Evolutionary conservation across 2,888 invertebrate genomes (phyloP).

Genomic region (Drosophila incognita): DNA sequence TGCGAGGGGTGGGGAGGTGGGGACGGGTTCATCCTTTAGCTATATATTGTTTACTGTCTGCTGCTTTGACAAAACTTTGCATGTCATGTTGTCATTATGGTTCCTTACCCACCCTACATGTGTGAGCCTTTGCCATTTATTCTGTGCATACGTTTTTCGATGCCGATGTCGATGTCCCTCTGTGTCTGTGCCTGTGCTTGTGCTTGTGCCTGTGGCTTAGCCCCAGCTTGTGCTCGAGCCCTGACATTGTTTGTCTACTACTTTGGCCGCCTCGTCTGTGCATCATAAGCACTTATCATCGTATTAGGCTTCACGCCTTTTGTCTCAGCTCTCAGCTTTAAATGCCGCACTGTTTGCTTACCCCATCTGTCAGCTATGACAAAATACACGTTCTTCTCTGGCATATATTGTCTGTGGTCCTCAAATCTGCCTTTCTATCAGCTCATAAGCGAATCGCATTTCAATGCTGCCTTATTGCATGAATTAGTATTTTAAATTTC

Average conservation of each 20-base stretch:
- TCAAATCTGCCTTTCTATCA: constrained; percentile 10
- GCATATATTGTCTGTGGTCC: constrained; percentile 27
- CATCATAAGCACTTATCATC: constrained; percentile 73
- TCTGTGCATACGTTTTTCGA: constrained; percentile 2
- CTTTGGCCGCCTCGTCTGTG: constrained; percentile 46
- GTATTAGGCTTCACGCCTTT: constrained; percentile 74
- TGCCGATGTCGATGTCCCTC: background rate
- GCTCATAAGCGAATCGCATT: background rate
- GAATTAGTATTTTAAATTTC: constrained; percentile 1
- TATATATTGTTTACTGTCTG: constrained; percentile 68
- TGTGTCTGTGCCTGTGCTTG: background rate
- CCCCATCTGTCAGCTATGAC: constrained; percentile 32
- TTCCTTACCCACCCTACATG: constrained; percentile 25
- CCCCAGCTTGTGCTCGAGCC: constrained; percentile 13
- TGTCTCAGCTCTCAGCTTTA: constrained; percentile 50
- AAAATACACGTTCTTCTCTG: constrained; percentile 32
- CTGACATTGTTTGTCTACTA: constrained; percentile 71
- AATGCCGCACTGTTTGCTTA: constrained; percentile 42
- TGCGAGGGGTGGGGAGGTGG: background rate
- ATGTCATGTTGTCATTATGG: constrained; percentile 77
- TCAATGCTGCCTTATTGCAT: constrained; percentile 12
- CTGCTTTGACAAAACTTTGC: constrained; percentile 75
- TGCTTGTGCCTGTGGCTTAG: background rate
- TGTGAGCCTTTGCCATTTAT: constrained; percentile 4
- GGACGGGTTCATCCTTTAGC: constrained; percentile 45